These are phyloP conservation scores for Caenorhabditis brenneri DNA, from an alignment of 1,140 invertebrate genomes.

Conservation along the genomic window DNA sequence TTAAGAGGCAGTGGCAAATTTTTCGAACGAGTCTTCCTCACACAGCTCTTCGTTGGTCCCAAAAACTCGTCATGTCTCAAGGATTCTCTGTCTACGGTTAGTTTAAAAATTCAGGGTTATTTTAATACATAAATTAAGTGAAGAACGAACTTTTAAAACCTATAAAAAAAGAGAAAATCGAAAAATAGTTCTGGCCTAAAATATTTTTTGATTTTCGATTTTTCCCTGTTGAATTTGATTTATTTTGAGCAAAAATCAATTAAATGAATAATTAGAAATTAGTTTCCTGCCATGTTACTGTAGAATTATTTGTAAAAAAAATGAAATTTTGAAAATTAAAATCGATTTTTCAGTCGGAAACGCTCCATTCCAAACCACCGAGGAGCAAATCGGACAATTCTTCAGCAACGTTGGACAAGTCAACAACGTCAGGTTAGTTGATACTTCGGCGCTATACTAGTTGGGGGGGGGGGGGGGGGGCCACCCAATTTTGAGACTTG, in stretches of 20 bases:
- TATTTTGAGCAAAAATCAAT: too few species aligned
- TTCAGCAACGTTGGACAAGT: slow-evolving; percentile 97
- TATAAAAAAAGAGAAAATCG: background rate
- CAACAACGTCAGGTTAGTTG: slow-evolving; percentile 31
- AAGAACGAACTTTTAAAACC: background rate
- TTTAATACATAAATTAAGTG: background rate
- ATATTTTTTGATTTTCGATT: background rate
- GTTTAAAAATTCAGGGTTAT: background rate
- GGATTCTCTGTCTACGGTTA: slow-evolving; percentile 27
- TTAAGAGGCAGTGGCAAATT: background rate
- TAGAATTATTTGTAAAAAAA: too few species aligned
- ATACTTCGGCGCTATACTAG: too few species aligned
- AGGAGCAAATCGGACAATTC: slow-evolving; percentile 97
- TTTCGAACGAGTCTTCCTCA: background rate
- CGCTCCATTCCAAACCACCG: slow-evolving; percentile 96
- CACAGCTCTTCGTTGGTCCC: background rate
- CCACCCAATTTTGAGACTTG: too few species aligned
- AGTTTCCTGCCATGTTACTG: too few species aligned
- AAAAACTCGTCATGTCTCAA: slow-evolving; percentile 18
- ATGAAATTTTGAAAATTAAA: too few species aligned
- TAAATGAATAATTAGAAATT: too few species aligned
- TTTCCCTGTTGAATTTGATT: too few species aligned
- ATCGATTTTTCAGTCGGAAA: slow-evolving; percentile 81
- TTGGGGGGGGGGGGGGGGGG: too few species aligned
- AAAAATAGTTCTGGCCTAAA: background rate